These are phyloP conservation scores for Gephyroberyx darwinii DNA, from an alignment of 2,797 vertebrate genomes.

Conservation along the genomic window DNA sequence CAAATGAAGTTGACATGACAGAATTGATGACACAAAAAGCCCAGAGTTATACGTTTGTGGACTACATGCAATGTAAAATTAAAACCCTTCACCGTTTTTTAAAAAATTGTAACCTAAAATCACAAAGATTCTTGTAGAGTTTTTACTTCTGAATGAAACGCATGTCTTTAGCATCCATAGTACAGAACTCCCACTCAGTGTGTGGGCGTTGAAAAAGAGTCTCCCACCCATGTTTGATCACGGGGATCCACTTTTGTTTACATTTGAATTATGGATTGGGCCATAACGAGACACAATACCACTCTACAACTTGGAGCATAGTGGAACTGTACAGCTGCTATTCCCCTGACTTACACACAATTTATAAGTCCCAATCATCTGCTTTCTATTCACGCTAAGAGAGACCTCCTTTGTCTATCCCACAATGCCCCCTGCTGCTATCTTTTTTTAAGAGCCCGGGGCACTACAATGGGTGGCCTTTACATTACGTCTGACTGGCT, in stretches of 20 bases:
- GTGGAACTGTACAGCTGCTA: neutral
- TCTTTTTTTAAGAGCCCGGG: constrained; percentile 26
- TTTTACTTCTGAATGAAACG: too few relatives aligned
- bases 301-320: neutral
- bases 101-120: neutral
- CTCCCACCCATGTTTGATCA: neutral
- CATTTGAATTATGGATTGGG: neutral
- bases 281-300: too few relatives aligned
- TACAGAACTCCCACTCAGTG: neutral
- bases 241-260: neutral
- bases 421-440: constrained; percentile 63
- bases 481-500: constrained; percentile 42
- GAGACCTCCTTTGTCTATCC: constrained; percentile 45
- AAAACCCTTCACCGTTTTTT: neutral
- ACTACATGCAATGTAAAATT: constrained; percentile 11
- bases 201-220: neutral
- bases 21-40: constrained; percentile 38
- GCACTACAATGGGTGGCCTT: constrained; percentile 66
- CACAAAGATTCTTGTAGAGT: neutral
- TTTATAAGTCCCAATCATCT: constrained; percentile 5
- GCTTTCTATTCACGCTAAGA: neutral
- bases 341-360: neutral
- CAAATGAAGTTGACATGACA: constrained; percentile 64
- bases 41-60: constrained; percentile 40
- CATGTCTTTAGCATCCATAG: neutral